Percentiles rank a stretch among this genome's conserved stretches.
These are phyloP conservation scores for Dexiosoma caninum DNA, from an alignment of 2,888 invertebrate genomes.

Conservation along the genomic window DNA sequence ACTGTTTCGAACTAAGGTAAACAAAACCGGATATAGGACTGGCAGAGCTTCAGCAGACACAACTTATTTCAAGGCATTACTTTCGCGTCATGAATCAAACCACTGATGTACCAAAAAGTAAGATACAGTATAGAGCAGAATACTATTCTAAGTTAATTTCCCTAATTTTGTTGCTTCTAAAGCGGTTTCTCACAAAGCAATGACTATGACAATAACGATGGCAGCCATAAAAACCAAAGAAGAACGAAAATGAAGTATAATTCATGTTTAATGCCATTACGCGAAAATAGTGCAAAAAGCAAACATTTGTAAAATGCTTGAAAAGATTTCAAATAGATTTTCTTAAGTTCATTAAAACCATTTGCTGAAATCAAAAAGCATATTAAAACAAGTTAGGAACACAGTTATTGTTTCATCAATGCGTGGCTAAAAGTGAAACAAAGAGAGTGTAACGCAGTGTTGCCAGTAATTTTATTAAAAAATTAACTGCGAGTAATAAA, in stretches of 20 bases:
- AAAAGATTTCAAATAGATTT: not conserved
- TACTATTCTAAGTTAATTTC: not conserved
- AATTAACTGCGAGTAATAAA: too few relatives aligned
- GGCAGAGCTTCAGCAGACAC: not conserved
- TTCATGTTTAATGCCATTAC: conserved; percentile 39
- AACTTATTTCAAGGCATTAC: not conserved
- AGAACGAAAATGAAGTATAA: conserved; percentile 29
- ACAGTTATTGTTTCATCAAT: not conserved
- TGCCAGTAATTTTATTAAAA: too few relatives aligned
- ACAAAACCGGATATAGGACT: conserved; percentile 18
- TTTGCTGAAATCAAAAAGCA: not conserved
- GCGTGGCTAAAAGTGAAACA: not conserved
- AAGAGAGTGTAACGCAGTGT: not conserved
- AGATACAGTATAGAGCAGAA: not conserved
- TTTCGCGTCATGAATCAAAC: not conserved
- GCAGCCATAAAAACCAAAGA: conserved; percentile 2
- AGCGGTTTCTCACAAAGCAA: conserved; percentile 2
- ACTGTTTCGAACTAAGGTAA: not conserved
- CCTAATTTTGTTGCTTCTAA: not conserved
- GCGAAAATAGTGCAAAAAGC: conserved; percentile 38
- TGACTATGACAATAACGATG: conserved; percentile 9
- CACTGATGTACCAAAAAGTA: not conserved
- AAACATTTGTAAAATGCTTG: not conserved
- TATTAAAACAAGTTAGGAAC: not conserved
- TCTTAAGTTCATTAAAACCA: conserved; percentile 18